Evolutionary conservation across 2,888 invertebrate species (phyloP), one percentile per base, ranked within the genome.

Genomic region (Drosophila lacicola): DNA sequence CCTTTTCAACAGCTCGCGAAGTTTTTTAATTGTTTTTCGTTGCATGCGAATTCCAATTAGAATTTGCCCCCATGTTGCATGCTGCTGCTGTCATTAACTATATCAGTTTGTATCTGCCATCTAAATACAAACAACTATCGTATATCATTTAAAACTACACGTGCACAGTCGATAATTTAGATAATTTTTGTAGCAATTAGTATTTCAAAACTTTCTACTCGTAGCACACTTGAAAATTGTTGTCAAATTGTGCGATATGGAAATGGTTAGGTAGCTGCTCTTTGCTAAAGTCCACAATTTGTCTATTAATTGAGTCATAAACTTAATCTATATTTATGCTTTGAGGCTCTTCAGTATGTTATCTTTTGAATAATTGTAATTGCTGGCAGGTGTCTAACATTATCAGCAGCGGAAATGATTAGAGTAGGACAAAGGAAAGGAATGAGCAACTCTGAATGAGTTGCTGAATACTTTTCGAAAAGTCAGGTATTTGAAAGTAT

Each of bases 31-130:
- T 69, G 54, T 21, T 21, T 34, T 60, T 14, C 21, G 21, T 70
- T 53, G 69, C 69, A 70, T 69, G 69, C 37, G 53, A 70, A n/a
- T 39, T 36, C 29, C 36, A 70, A 69, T 69, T 69, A 54, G 11
- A 37, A 39, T 13, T 51, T 42, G 41, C 46, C 47, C 29, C 53
- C 36, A 69, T 70, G 69, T 70, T 60, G 69, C 69, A 70, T 68
- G 55, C 29, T n/a, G 45, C 41, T 14, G 55, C 47, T 69, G 75
- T 46, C 44, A 69, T 61, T 62, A 70, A 46, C 21, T 56, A 45
- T 49, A 74, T 74, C 53, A 68, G 44, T 19, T 46, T 25, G 13
- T 57, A 34, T 55, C 25, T 14, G 34, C 11, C 42, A 34, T 36
- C 53, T 51, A n/a, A 29, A 29, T 45, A 54, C 19, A 46, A 36